A percentile compares a stretch with the other conserved stretches of the same genome.
Evolutionary conservation across 53 echinoderm and acorn worm species (phyloP).

Genomic region (Luidia sarsii): DNA sequence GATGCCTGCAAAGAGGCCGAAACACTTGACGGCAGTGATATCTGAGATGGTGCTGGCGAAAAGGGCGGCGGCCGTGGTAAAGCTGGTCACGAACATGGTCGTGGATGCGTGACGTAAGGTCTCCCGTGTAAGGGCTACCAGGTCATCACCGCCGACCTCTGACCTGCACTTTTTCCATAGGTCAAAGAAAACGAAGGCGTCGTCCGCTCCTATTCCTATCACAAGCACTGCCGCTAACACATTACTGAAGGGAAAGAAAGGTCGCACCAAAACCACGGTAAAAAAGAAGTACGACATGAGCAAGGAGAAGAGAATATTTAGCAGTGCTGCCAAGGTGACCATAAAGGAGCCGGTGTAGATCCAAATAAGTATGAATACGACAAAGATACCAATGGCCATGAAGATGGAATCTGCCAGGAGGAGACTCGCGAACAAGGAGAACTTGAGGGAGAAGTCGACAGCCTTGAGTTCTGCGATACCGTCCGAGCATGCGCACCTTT

Average conservation of each 20-base stretch:
- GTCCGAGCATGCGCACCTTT: conserved; percentile 11
- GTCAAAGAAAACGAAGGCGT: conserved; percentile 80
- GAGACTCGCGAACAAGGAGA: conserved; percentile 46
- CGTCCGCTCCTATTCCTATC: conserved; percentile 83
- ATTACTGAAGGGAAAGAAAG: conserved; percentile 76
- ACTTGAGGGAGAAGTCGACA: conserved; percentile 57
- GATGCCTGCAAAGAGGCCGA: conserved; percentile 69
- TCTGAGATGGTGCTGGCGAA: conserved; percentile 51
- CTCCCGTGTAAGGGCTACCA: conserved; percentile 14
- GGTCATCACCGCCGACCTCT: neutral
- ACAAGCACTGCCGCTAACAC: conserved; percentile 50
- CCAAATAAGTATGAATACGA: conserved; percentile 71
- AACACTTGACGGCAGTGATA: conserved; percentile 72
- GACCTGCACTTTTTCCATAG: conserved; percentile 61
- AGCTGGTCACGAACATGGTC: conserved; percentile 83
- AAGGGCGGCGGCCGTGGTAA: conserved; percentile 68
- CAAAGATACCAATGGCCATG: conserved; percentile 40
- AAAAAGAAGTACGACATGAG: conserved; percentile 70
- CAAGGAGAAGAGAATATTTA: conserved; percentile 54
- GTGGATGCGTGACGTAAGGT: conserved; percentile 60
- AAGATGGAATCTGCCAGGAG: conserved; percentile 54
- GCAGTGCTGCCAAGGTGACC: conserved; percentile 55
- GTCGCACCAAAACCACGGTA: conserved; percentile 45
- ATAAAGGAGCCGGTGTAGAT: conserved; percentile 67
- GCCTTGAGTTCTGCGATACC: conserved; percentile 42